Conservation (phyloP, 2,888 invertebrate species). For the Patella pellucida region DNA sequence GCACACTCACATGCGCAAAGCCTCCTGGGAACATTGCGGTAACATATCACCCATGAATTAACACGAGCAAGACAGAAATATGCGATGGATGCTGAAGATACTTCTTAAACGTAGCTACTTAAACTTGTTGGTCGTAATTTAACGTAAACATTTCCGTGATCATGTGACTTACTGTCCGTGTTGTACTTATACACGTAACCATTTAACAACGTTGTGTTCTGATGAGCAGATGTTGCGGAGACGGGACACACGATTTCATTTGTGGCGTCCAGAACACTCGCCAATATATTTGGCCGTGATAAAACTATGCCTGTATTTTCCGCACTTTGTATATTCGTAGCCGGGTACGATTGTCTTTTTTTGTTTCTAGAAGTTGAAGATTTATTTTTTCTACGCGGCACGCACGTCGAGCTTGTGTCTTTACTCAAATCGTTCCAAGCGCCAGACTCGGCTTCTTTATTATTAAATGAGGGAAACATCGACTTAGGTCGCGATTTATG, state of each 20-base stretch:
- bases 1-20: no score
- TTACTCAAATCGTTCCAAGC: conserved; percentile 1
- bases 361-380: conserved; percentile 5
- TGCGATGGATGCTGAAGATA: no score
- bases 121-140: conserved; percentile 8
- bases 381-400: neutral
- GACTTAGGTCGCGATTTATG: conserved; percentile 14
- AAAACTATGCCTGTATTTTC: conserved; percentile 2
- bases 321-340: neutral
- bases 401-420: neutral
- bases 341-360: conserved; percentile 15
- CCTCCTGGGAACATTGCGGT: no score
- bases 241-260: neutral
- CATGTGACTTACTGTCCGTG: neutral
- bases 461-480: neutral
- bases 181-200: conserved; percentile 1
- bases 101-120: neutral
- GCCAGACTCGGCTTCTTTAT: neutral
- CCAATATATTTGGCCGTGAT: neutral
- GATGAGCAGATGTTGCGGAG: neutral
- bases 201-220: neutral
- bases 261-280: neutral
- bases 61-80: no score
- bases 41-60: no score
- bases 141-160: neutral